Evolutionary conservation across 2,888 invertebrate species (phyloP), one percentile per base, ranked within the genome.

Genomic region (Sinhomidia bicolor): DNA sequence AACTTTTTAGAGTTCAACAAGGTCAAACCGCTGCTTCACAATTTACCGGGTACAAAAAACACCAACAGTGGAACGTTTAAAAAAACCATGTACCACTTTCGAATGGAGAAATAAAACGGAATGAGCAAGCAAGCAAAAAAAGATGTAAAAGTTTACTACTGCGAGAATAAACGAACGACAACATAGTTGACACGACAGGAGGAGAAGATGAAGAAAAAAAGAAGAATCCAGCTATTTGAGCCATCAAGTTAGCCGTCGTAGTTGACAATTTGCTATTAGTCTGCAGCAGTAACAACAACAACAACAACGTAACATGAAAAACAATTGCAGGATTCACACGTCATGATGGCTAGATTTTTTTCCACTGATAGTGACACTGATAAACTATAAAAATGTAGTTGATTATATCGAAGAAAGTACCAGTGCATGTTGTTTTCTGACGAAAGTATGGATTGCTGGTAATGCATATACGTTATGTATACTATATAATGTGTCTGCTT

Each of bases 321-420:
- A 65, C 62, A 81, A 65, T 81, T 65, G 65, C 62, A 65, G 29
- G 65, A 44, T 81, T 81, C 65, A 65, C 81, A 81, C 81, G 71
- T 36, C 51, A 74, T 74, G 26, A 74, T 74, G 74, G 26, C 74
- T 26, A 71, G 68, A 84, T 74, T 83, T 71, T 57, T 84, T 74
- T 17, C n/a, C 74, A 47, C 26, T 47, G 83, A 74, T 84, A 74
- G 83, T 57, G 74, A 84, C 83, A 82, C 82, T 82, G 82, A 71
- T 82, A 82, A 82, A 71, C 71, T 82, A 82, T 82, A 44, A 82
- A 74, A 74, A 68, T 82, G 71, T 57, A 23, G 57, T 83, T 84
- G 83, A 84, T 74, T 84, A 84, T 74, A 41, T 51, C 23, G 20
- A 74, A 60, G 29, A 74, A 71, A 51, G 26, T 5, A 17, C 20